phyloP scores from a whole-genome alignment of 2,797 vertebrate genomes.

The Lagorchestes hirsutus region DNA sequence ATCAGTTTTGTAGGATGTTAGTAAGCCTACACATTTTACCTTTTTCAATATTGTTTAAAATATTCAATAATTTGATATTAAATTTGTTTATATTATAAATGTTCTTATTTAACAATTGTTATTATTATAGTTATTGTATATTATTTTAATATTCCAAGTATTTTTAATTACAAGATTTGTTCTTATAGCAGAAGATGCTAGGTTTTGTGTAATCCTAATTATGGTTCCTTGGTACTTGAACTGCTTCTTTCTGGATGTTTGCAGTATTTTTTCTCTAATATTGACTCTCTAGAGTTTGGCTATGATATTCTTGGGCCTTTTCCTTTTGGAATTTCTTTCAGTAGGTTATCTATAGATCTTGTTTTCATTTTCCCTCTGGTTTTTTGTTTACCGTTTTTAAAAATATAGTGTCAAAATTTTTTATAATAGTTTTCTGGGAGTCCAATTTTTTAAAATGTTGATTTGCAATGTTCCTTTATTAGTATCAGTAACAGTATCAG shows the following conservation, averaged over 20 bases:
- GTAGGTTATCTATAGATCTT: background rate
- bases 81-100: background rate
- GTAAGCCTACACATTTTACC: background rate
- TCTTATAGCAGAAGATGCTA: background rate
- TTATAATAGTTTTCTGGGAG: background rate
- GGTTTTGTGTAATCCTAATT: background rate
- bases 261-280: background rate
- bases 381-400: background rate
- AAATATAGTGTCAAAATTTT: background rate
- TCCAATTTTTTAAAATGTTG: background rate
- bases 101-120: background rate
- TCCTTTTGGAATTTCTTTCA: background rate
- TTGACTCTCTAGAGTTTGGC: background rate
- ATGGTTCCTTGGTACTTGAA: background rate
- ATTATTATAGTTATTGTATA: background rate
- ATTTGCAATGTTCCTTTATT: background rate
- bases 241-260: background rate
- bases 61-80: background rate
- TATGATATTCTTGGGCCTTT: background rate
- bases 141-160: background rate
- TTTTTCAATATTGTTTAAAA: background rate
- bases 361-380: background rate
- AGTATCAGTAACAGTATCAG: background rate
- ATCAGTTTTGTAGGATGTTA: background rate
- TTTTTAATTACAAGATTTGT: background rate